A percentile compares a stretch with the other conserved stretches of the same genome.
These are phyloP conservation scores for Teleiodes luculella DNA, from an alignment of 2,888 invertebrate species.

Conservation along the genomic window DNA sequence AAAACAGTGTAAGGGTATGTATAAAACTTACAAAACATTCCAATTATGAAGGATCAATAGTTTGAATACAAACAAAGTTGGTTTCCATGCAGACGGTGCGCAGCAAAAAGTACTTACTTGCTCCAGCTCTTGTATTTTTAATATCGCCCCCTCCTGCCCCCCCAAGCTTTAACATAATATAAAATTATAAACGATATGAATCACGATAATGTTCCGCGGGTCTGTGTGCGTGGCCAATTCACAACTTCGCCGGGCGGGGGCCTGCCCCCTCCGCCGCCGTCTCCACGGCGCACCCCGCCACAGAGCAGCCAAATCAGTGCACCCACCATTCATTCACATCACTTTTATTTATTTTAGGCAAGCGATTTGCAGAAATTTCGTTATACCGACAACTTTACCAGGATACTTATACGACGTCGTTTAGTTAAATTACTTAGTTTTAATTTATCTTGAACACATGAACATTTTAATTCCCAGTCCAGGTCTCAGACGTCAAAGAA, in stretches of 20 bases:
- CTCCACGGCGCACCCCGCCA: not conserved
- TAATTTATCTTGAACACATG: no score
- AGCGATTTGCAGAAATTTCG: no score
- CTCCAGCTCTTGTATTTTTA: constrained; percentile 71
- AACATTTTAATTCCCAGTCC: no score
- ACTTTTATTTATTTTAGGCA: no score
- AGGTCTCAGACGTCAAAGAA: no score
- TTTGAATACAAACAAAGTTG: constrained; percentile 66
- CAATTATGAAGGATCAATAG: constrained; percentile 54
- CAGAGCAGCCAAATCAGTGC: not conserved
- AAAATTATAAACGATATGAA: constrained; percentile 78
- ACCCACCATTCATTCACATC: not conserved
- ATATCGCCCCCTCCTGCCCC: constrained; percentile 58
- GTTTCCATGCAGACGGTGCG: constrained; percentile 65
- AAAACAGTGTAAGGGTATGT: not conserved
- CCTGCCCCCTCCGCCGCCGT: constrained; percentile 25
- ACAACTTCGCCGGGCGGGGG: constrained; percentile 58
- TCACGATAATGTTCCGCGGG: constrained; percentile 73
- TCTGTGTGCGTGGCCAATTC: constrained; percentile 72
- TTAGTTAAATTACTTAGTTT: no score
- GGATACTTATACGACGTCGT: no score
- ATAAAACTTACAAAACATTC: constrained; percentile 14
- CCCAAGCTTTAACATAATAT: constrained; percentile 73
- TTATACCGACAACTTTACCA: no score
- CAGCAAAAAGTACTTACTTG: constrained; percentile 60